Percentiles rank a stretch among this genome's conserved stretches.
Conservation (phyloP, 1,140 invertebrate species). For the Ctenoplectra terminalis region DNA sequence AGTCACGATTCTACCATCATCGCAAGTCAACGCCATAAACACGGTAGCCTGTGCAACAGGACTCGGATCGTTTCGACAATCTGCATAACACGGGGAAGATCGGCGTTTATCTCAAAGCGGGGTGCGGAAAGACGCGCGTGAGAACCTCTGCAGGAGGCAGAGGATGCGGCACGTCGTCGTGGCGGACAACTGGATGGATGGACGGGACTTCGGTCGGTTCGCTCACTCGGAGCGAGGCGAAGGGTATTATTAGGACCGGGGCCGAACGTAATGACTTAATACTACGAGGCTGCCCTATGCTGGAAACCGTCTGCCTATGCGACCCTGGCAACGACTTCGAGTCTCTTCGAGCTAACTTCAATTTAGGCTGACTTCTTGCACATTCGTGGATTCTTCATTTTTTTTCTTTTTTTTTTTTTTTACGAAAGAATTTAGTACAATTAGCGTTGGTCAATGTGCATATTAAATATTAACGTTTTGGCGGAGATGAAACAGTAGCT, state of each 20-base stretch:
- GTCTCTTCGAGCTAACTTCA: constrained; percentile 61
- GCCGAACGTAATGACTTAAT: constrained; percentile 77
- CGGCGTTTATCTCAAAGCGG: background rate
- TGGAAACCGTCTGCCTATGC: constrained; percentile 63
- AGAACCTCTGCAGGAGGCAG: constrained; percentile 66
- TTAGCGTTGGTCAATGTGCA: background rate
- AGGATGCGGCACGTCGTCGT: constrained; percentile 65
- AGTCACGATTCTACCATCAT: background rate
- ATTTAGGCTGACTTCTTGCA: too few species aligned
- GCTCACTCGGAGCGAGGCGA: constrained; percentile 63
- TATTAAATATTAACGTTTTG: constrained; percentile 22
- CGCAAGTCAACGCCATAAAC: background rate
- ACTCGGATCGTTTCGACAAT: background rate
- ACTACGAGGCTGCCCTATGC: constrained; percentile 72
- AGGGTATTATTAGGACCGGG: constrained; percentile 76
- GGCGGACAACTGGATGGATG: constrained; percentile 67
- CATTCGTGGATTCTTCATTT: background rate
- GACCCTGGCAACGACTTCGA: constrained; percentile 23
- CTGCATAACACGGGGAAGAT: background rate
- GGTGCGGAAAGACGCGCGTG: constrained; percentile 25
- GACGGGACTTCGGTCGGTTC: constrained; percentile 62
- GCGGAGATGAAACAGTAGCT: background rate
- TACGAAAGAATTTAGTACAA: background rate
- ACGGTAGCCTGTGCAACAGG: background rate
- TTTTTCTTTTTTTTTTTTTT: constrained; percentile 21